Evolutionary conservation across 2,888 invertebrate genomes (phyloP), one percentile per base, ranked within the genome.

Genomic region (Phortica okadai): DNA sequence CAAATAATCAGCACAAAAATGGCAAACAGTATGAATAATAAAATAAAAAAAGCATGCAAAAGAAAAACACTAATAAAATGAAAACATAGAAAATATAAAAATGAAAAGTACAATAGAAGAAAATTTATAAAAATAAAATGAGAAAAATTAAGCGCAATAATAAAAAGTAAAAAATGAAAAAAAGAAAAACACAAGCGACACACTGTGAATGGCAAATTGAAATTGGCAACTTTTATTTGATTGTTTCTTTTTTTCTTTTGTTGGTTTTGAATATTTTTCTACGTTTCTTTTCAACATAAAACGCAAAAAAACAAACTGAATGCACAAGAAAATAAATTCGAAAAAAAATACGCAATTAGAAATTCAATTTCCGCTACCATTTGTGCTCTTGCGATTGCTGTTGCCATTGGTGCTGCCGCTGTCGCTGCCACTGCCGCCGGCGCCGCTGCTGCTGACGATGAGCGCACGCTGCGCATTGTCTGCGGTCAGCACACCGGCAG

Each of bases 401-500:
- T 73, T 74, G 33, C 41, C n/a, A 8, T 64, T 70, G 50, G 11
- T 44, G 45, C 59, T 59, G 33, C 33, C 66, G 21, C 70, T 75
- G 33, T 10, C 41, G 14, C 78, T 59, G 78, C 76, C 80, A 75
- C 54, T 75, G 73, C 58, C n/a, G 41, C 14, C 14, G 6, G 2
- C 74, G 50, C 70, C 44, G 69, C 72, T 67, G 56, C 58, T 72
- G 21, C 70, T 75, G 33, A 66, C 41, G 41, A 66, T 41, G n/a
- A 66, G 42, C 14, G 66, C 33, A 66, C 66, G 66, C 14, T 66
- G 66, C 7, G 54, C 33, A 56, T 72, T 54, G 6, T 50, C 70
- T 33, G 70, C 54, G 10, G 54, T 72, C 33, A 85, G 77, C 0
- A 87, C 86, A 2, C 87, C 86, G 10, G 90, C 84, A 67, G 89